Evolutionary conservation across 2,113 vertebrate genomes (phyloP).

Genomic region (Dasyornis broadbenti): DNA sequence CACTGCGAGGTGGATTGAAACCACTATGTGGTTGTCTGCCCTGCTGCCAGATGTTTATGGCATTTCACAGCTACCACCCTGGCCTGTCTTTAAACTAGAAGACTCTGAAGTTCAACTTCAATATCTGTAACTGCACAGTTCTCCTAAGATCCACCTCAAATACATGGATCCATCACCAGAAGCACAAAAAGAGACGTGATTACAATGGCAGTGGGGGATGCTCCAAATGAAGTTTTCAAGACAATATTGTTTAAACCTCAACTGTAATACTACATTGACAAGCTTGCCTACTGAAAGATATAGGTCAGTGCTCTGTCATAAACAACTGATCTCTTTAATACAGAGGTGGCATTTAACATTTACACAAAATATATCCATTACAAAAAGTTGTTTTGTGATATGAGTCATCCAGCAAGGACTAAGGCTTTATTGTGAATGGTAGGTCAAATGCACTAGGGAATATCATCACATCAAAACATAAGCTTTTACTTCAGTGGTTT

Average conservation of each 20-base stretch:
- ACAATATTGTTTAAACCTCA: neutral
- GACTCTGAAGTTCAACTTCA: neutral
- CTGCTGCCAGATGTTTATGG: neutral
- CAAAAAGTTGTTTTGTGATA: neutral
- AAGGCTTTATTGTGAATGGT: neutral
- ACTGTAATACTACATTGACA: neutral
- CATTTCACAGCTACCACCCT: neutral
- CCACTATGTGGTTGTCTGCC: neutral
- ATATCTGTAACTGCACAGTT: neutral
- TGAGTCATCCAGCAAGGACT: neutral
- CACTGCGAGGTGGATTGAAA: neutral
- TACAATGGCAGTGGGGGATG: neutral
- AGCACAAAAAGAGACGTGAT: neutral
- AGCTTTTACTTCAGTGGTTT: neutral
- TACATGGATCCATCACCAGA: neutral
- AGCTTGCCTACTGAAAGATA: neutral
- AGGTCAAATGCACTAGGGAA: neutral
- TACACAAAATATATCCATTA: neutral
- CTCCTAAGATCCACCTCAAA: neutral
- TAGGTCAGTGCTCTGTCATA: neutral
- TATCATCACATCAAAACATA: neutral
- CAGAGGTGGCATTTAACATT: neutral
- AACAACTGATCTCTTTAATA: neutral
- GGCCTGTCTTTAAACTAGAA: neutral
- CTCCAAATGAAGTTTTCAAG: neutral